Percentiles rank a stretch among this genome's conserved stretches.
These are phyloP conservation scores for Xyrichtys novacula DNA, from an alignment of 2,797 vertebrate species.

Conservation along the genomic window DNA sequence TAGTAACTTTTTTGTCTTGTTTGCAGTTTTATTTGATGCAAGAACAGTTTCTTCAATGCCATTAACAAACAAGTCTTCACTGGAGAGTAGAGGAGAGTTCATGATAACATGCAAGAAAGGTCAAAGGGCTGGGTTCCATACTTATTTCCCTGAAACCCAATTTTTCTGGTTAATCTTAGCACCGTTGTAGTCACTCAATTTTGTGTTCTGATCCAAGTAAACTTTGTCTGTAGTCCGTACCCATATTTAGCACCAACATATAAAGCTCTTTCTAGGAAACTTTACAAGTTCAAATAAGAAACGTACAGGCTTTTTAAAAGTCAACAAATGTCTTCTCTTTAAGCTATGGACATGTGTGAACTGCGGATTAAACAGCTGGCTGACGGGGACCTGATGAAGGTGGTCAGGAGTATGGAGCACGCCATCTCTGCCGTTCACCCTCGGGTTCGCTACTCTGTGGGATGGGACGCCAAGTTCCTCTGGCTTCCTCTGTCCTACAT, in stretches of 20 bases:
- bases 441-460: constrained; percentile 86
- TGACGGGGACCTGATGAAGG: constrained; percentile 81
- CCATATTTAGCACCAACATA: background rate
- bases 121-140: no score
- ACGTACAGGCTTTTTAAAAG: background rate
- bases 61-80: no score
- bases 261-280: background rate
- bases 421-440: constrained; percentile 87
- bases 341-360: constrained; percentile 56
- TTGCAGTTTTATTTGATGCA: no score
- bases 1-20: no score
- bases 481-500: constrained; percentile 90
- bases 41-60: no score
- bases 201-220: background rate
- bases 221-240: background rate
- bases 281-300: background rate
- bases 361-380: constrained; percentile 48
- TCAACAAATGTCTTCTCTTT: constrained; percentile 6
- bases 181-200: no score
- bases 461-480: constrained; percentile 90
- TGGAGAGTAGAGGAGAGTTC: no score
- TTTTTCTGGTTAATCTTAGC: no score
- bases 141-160: no score
- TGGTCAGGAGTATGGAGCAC: constrained; percentile 90
- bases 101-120: no score